phyloP scores from a whole-genome alignment of 2,888 invertebrate genomes.

The Drosophila cognata region DNA sequence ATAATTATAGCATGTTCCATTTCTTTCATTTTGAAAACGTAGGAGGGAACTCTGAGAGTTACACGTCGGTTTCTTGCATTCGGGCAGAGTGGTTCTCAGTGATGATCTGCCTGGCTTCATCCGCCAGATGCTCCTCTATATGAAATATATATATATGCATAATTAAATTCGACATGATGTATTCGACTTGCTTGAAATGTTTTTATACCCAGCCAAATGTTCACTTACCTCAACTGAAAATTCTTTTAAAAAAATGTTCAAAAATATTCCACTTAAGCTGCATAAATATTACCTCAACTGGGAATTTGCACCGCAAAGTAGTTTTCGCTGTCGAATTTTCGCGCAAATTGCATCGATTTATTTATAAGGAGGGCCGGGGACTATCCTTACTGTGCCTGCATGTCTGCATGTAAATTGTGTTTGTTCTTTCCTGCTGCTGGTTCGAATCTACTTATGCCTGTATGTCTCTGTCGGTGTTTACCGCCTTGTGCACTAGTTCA shows the following conservation, averaged over 20 bases:
- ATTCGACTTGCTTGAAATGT: background rate
- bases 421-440: conserved; percentile 14
- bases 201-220: background rate
- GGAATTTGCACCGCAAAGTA: conserved; percentile 21
- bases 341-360: conserved; percentile 45
- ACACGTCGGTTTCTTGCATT: fast-evolving
- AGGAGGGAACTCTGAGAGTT: too few relatives aligned
- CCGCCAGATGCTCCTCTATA: background rate
- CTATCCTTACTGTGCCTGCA: conserved; percentile 26
- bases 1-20: background rate
- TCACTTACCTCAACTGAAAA: background rate
- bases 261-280: background rate
- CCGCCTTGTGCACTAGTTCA: conserved; percentile 61
- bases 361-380: conserved; percentile 23
- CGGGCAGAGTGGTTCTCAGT: background rate
- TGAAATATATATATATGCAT: background rate
- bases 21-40: background rate
- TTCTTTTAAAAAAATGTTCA: background rate
- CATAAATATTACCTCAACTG: background rate
- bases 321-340: conserved; percentile 34
- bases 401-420: conserved; percentile 8
- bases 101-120: background rate
- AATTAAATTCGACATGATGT: background rate
- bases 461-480: conserved; percentile 16
- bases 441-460: conserved; percentile 25